Conservation (phyloP, 2,797 vertebrate genomes). For the Heteromormyrus szaboi region DNA sequence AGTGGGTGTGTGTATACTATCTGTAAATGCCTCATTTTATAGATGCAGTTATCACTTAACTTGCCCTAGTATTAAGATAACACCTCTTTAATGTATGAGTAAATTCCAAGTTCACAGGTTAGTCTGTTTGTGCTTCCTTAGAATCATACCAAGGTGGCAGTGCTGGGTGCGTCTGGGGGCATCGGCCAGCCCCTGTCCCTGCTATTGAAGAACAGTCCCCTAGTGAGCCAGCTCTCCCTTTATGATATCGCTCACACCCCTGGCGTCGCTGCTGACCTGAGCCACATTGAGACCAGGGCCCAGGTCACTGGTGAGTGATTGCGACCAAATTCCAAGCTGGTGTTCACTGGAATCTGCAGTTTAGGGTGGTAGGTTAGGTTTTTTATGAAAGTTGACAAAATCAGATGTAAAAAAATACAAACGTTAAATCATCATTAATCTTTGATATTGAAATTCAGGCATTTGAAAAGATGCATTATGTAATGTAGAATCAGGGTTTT, state of each 20-base stretch:
- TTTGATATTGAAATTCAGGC: neutral
- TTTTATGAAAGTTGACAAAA: neutral
- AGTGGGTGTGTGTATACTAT: neutral
- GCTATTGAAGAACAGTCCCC: constrained; percentile 91
- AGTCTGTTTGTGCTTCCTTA: constrained; percentile 33
- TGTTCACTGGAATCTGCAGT: neutral
- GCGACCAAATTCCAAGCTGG: neutral
- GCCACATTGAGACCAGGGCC: constrained; percentile 92
- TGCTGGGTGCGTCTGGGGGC: constrained; percentile 89
- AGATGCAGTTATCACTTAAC: neutral
- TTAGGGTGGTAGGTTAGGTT: neutral
- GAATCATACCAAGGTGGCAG: constrained; percentile 84
- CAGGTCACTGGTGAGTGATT: constrained; percentile 72
- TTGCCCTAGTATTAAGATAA: neutral
- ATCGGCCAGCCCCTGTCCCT: constrained; percentile 95
- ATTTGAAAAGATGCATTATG: neutral
- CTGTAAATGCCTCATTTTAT: neutral
- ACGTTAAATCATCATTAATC: neutral
- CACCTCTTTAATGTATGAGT: neutral
- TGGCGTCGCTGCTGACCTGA: constrained; percentile 89
- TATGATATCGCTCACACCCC: constrained; percentile 92
- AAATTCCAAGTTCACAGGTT: neutral
- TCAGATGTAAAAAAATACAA: neutral
- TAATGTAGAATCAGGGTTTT: neutral
- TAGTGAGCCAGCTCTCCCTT: constrained; percentile 81